A percentile compares a stretch with the other conserved stretches of the same genome.
phyloP scores from a whole-genome alignment of 35 echinoderm and acorn worm species.

The Apostichopus californicus region DNA sequence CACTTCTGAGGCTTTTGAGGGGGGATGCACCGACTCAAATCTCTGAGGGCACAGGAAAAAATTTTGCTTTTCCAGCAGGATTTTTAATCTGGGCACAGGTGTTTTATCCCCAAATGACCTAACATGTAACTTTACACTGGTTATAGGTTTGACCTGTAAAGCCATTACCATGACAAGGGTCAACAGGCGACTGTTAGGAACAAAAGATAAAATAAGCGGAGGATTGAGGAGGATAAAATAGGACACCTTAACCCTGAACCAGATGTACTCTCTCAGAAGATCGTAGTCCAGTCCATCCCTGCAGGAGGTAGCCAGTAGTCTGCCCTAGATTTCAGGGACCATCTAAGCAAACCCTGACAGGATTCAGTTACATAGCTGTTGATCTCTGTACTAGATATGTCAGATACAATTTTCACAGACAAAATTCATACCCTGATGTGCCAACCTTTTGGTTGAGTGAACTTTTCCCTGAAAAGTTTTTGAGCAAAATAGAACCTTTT shows the following conservation, averaged over 20 bases:
- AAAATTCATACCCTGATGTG: background rate
- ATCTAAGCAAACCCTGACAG: background rate
- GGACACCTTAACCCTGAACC: conserved; percentile 36
- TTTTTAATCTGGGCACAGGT: conserved; percentile 4
- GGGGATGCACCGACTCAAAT: background rate
- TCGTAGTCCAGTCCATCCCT: conserved; percentile 12
- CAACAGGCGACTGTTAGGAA: background rate
- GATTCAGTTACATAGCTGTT: conserved; percentile 23
- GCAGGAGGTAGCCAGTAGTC: conserved; percentile 2
- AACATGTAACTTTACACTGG: background rate
- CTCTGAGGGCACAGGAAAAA: background rate
- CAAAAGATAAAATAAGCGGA: background rate
- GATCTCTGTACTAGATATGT: conserved; percentile 41
- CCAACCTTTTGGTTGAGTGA: background rate
- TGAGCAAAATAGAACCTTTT: background rate
- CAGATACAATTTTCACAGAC: conserved; percentile 5
- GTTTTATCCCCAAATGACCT: conserved; percentile 17
- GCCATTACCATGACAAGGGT: conserved; percentile 4
- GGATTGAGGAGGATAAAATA: background rate
- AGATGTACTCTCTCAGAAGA: conserved; percentile 9
- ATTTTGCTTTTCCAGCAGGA: background rate
- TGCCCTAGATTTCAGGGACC: background rate
- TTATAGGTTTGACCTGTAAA: background rate
- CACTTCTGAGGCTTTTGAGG: too few relatives aligned
- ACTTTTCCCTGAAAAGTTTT: background rate